phyloP scores from a whole-genome alignment of 2,888 invertebrate species.

The Caenorhabditis sp. region DNA sequence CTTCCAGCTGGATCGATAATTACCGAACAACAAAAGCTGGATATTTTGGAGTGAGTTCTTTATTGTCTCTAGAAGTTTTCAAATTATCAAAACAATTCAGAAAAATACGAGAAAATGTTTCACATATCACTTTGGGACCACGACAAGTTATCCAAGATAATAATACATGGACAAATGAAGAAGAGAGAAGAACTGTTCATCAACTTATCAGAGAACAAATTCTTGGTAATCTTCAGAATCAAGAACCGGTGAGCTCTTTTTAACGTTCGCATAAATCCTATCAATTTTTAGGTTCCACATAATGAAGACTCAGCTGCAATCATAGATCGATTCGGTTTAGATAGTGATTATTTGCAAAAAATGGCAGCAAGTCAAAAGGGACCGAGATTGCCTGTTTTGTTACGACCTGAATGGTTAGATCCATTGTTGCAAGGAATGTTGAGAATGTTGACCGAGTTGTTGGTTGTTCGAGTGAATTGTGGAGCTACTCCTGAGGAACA shows the following conservation, averaged over 20 bases:
- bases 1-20: not conserved
- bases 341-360: not conserved
- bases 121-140: not conserved
- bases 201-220: not conserved
- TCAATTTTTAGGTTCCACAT: not conserved
- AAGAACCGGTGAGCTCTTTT: not conserved
- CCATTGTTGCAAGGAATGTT: constrained; percentile 38
- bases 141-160: not conserved
- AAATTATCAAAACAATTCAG: too few relatives aligned
- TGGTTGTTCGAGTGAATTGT: constrained; percentile 47
- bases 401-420: constrained; percentile 25
- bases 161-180: not conserved
- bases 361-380: not conserved
- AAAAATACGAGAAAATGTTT: not conserved
- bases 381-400: not conserved
- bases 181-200: not conserved
- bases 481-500: constrained; percentile 39
- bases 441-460: constrained; percentile 55
- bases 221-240: not conserved
- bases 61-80: too few relatives aligned
- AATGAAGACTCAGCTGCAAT: not conserved
- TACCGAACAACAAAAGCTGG: not conserved
- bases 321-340: not conserved
- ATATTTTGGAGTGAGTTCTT: constrained; percentile 16
- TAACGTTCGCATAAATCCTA: too few relatives aligned